Conservation (phyloP, 2,113 vertebrate genomes). For the Scophthalmus maximus region DNA sequence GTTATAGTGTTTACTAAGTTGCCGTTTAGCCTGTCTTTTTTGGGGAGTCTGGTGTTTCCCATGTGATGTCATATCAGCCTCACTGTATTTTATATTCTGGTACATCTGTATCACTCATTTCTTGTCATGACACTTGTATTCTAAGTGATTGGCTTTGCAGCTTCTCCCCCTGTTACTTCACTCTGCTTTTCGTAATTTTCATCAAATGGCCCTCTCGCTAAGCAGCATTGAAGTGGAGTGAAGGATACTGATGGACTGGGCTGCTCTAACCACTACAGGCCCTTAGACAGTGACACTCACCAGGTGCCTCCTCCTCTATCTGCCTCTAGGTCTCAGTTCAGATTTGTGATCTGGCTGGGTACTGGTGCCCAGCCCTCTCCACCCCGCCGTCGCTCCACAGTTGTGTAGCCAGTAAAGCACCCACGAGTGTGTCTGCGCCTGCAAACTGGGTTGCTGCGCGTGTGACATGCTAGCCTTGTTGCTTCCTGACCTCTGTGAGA, state of each 20-base stretch:
- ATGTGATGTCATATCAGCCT: too few relatives aligned
- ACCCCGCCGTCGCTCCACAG: constrained; percentile 14
- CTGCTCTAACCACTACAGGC: constrained; percentile 23
- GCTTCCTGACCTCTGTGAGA: constrained; percentile 69
- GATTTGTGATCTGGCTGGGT: constrained; percentile 48
- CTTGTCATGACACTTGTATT: too few relatives aligned
- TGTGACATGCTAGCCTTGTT: constrained; percentile 64
- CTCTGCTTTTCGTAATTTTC: constrained; percentile 4
- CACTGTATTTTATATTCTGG: too few relatives aligned
- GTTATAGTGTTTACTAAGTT: too few relatives aligned
- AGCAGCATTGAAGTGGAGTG: constrained; percentile 29
- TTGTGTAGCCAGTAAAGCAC: constrained; percentile 11
- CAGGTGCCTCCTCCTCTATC: constrained; percentile 59
- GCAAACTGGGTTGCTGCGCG: neutral
- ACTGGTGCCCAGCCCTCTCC: neutral
- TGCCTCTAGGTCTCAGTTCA: constrained; percentile 42
- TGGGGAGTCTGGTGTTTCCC: too few relatives aligned
- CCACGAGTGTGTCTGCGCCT: constrained; percentile 7
- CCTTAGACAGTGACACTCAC: constrained; percentile 41
- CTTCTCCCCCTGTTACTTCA: neutral
- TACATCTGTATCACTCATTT: too few relatives aligned
- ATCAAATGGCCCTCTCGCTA: too few relatives aligned
- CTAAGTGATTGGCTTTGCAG: too few relatives aligned
- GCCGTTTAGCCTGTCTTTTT: too few relatives aligned
- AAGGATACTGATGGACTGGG: constrained; percentile 44